These are phyloP conservation scores for Lacanobia oleracea DNA, from an alignment of 2,888 invertebrate genomes.

Conservation along the genomic window DNA sequence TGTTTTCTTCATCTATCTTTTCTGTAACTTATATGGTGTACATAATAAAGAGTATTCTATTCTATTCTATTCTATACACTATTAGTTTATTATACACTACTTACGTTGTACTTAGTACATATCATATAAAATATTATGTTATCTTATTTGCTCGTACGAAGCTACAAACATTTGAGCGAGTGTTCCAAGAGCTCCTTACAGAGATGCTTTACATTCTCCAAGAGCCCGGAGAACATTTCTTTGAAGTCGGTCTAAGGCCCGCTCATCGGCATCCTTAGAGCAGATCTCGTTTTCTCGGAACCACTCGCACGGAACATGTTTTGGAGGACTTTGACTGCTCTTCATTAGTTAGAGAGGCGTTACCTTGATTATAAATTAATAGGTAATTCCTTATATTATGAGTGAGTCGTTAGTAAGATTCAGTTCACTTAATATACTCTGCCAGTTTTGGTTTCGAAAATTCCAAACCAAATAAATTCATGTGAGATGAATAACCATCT, in stretches of 20 bases:
- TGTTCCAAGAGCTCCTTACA: not conserved
- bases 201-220: constrained; percentile 23
- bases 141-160: not conserved
- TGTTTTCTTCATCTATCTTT: no score
- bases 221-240: constrained; percentile 8
- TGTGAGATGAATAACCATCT: no score
- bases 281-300: constrained; percentile 1
- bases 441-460: not conserved
- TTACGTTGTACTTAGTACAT: no score
- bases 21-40: no score
- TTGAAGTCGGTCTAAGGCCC: constrained; percentile 29
- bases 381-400: not conserved
- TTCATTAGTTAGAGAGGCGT: constrained; percentile 21
- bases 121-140: no score
- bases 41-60: no score
- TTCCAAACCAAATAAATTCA: no score
- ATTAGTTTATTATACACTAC: no score
- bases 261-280: constrained; percentile 13
- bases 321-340: constrained; percentile 16
- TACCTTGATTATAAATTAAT: constrained; percentile 5
- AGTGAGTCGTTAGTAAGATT: not conserved
- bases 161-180: not conserved
- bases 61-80: no score
- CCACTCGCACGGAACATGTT: constrained; percentile 15
- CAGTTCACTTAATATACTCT: not conserved